Base-by-base conservation (phyloP, 2,797 vertebrate genomes). In the Galaxias olidus region DNA sequence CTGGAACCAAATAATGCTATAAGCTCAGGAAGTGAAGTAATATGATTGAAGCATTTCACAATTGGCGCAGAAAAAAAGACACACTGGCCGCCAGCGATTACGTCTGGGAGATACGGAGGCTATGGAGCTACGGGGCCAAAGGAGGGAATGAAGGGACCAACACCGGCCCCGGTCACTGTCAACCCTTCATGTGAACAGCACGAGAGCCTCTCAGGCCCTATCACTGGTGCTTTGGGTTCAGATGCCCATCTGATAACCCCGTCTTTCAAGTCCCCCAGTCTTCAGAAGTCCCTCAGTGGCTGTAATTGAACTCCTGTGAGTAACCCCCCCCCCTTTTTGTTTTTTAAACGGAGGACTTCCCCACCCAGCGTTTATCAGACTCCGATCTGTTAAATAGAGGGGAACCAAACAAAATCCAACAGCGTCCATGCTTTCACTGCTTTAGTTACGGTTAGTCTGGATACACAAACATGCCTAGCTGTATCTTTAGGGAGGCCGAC, bases 191-290 rank as follows among this genome's bases (percentile, higher is more conserved):
- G 46, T 62, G 72, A 73, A 75, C 77, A 79, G 74, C 76, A 82
- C 66, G 76, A 61, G 66, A 59, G 43, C 65, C 69, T 77, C 65
- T 68, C 15, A 71, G 68, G 53, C 63, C 80, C 71, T 59, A 71
- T 77, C 76, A 47, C 58, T 53, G 63, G 76, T 47, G 48, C 77
- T 82, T 52, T 47, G 68, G 66, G 73, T 77, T 78, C 75, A 83
- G 80, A 85, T 81, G 73, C 67, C 74, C 79, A 64, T 66, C 74
- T 78, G 86, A 86, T 88, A 83, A 85, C 75, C 65, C 61, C 11
- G 57, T 71, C 81, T 82, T 80, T 82, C 72, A 84, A 62, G 68
- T 78, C 68, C 62, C 62, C 59, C 71, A 51, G 74, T 65, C 75
- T 67, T 82, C 78, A 76, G 76, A 84, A 82, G 85, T 84, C 77